Conservation (phyloP, 1,140 invertebrate genomes). For the Saccostrea glomerata region DNA sequence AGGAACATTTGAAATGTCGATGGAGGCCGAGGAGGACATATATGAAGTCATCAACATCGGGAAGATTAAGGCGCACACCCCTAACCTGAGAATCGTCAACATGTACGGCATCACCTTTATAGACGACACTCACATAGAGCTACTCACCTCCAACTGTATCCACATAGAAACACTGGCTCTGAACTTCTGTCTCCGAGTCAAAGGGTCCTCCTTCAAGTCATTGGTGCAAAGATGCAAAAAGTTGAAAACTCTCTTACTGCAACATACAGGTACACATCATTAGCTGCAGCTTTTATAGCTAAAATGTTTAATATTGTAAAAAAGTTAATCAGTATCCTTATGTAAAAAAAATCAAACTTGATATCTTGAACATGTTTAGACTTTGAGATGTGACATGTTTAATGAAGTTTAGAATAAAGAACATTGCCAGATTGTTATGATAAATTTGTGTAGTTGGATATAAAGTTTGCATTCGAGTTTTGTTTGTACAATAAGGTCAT, state of each 20-base stretch:
- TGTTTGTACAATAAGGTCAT: too few relatives aligned
- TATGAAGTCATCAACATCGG: conserved; percentile 99
- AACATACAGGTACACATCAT: conserved; percentile 89
- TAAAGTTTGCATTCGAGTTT: too few relatives aligned
- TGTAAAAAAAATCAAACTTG: too few relatives aligned
- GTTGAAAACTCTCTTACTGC: conserved; percentile 94
- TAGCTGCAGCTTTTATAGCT: background rate
- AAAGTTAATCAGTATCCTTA: background rate
- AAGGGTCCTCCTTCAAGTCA: conserved; percentile 96
- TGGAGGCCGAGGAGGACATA: conserved; percentile 98
- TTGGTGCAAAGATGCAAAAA: conserved; percentile 96
- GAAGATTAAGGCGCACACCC: conserved; percentile 86
- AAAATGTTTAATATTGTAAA: background rate
- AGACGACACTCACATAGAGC: conserved; percentile 99
- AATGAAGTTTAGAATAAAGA: too few relatives aligned
- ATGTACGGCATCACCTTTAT: conserved; percentile 96
- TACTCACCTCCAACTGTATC: conserved; percentile 87
- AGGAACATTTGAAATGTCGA: conserved; percentile 99
- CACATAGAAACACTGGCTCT: conserved; percentile 97
- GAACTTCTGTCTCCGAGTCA: conserved; percentile 98
- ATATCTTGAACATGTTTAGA: too few relatives aligned
- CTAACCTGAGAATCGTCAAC: conserved; percentile 85
- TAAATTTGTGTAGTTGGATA: too few relatives aligned
- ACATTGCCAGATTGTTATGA: too few relatives aligned
- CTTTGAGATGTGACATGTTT: too few relatives aligned